Percentiles rank a stretch among this genome's conserved stretches.
phyloP scores from a whole-genome alignment of 2,797 vertebrate genomes.

The Amazonetta brasiliensis region DNA sequence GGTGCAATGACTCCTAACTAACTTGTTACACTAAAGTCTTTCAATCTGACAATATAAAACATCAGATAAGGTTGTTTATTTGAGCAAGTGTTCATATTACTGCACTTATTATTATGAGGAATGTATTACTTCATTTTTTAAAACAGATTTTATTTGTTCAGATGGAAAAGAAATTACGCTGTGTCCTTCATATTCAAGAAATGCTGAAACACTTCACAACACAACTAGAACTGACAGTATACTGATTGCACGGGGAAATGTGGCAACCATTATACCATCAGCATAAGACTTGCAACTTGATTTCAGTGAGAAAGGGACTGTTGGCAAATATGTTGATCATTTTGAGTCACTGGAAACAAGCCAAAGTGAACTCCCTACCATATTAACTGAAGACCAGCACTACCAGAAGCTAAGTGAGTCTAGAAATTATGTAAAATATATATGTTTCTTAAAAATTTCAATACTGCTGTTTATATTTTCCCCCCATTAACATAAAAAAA shows the following conservation, averaged over 20 bases:
- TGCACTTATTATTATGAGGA: background rate
- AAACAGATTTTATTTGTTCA: conserved; percentile 36
- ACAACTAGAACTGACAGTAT: background rate
- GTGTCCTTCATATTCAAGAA: conserved; percentile 4
- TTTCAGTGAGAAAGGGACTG: conserved; percentile 13
- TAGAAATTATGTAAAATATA: background rate
- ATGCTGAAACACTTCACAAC: conserved; percentile 22
- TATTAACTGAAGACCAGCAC: background rate
- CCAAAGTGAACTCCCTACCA: background rate
- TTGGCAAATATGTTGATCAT: background rate
- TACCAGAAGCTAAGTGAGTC: background rate
- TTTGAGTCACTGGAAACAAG: conserved; percentile 29
- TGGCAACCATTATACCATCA: conserved; percentile 47
- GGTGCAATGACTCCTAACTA: background rate
- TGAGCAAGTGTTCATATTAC: conserved; percentile 25
- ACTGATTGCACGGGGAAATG: conserved; percentile 34
- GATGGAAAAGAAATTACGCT: conserved; percentile 15
- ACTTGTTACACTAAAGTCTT: conserved; percentile 5
- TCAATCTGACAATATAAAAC: conserved; percentile 22
- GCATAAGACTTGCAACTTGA: background rate
- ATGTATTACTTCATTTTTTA: conserved; percentile 48
- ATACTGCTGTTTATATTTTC: background rate
- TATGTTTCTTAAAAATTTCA: background rate
- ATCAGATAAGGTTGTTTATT: conserved; percentile 54
- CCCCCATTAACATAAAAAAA: background rate